These are phyloP conservation scores for Metalampra italica DNA, from an alignment of 2,888 invertebrate genomes.

Conservation along the genomic window DNA sequence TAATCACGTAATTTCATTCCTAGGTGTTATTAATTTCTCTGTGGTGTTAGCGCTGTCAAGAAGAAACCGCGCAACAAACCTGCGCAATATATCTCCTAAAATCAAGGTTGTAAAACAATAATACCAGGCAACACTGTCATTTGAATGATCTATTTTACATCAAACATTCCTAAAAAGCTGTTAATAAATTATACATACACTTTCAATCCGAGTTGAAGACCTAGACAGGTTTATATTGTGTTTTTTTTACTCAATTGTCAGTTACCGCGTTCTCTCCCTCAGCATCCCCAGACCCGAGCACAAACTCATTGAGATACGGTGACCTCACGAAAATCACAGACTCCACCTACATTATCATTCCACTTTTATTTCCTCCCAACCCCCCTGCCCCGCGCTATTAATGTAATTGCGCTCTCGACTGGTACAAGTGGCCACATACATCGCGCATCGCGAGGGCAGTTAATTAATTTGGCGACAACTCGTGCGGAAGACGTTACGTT, in stretches of 20 bases:
- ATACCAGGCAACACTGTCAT: too few relatives aligned
- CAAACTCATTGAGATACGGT: constrained; percentile 58
- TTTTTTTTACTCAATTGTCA: background rate
- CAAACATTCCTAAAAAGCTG: too few relatives aligned
- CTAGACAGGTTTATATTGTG: too few relatives aligned
- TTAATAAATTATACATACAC: too few relatives aligned
- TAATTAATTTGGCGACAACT: constrained; percentile 53
- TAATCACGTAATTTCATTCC: too few relatives aligned
- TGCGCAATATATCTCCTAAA: too few relatives aligned
- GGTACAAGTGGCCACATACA: constrained; percentile 18
- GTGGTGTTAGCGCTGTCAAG: too few relatives aligned
- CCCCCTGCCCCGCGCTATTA: constrained; percentile 31
- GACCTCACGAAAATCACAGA: constrained; percentile 57
- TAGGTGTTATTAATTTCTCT: too few relatives aligned
- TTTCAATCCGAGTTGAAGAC: too few relatives aligned
- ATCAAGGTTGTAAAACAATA: too few relatives aligned
- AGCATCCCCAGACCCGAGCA: background rate
- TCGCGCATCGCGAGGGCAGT: background rate
- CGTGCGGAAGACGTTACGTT: constrained; percentile 34
- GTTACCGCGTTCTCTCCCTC: constrained; percentile 10
- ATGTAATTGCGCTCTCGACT: constrained; percentile 47
- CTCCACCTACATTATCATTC: constrained; percentile 50
- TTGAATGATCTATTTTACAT: too few relatives aligned
- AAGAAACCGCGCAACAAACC: too few relatives aligned
- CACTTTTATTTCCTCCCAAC: constrained; percentile 42